Evolutionary conservation across 2,113 vertebrate genomes (phyloP).

Genomic region (Rousettus leschenaultii): DNA sequence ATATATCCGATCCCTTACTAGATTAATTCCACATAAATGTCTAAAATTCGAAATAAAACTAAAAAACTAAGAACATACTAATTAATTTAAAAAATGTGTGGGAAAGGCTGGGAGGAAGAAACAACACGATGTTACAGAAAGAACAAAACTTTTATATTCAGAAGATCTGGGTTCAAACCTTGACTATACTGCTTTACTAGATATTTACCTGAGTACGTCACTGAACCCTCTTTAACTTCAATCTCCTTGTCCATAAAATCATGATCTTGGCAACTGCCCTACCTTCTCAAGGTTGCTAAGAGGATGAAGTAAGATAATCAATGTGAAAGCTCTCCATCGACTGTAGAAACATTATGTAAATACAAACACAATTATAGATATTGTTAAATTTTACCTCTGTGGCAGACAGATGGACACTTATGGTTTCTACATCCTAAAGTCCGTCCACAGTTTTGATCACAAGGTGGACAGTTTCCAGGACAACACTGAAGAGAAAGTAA

Average conservation of each 20-base stretch:
- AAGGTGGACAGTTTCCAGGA: conserved; percentile 94
- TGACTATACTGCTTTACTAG: not conserved
- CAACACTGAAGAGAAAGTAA: conserved; percentile 88
- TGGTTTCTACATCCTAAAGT: conserved; percentile 96
- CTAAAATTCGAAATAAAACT: conserved; percentile 37
- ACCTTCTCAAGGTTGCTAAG: not conserved
- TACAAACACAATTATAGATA: conserved; percentile 35
- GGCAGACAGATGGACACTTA: conserved; percentile 96
- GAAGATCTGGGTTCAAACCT: not conserved
- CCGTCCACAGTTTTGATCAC: conserved; percentile 93
- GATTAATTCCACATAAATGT: not conserved
- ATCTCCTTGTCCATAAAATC: not conserved
- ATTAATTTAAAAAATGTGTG: not conserved
- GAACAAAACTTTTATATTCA: not conserved
- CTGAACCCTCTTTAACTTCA: not conserved
- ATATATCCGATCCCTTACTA: not conserved
- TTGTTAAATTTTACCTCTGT: conserved; percentile 89
- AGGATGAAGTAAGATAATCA: not conserved
- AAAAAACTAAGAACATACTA: conserved; percentile 14
- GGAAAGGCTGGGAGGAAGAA: not conserved
- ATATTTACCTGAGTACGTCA: not conserved
- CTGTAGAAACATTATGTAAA: conserved; percentile 24
- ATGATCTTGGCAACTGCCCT: not conserved
- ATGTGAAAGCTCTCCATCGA: not conserved
- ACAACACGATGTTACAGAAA: not conserved